phyloP scores from a whole-genome alignment of 2,113 vertebrate genomes.

The Bettongia penicillata region DNA sequence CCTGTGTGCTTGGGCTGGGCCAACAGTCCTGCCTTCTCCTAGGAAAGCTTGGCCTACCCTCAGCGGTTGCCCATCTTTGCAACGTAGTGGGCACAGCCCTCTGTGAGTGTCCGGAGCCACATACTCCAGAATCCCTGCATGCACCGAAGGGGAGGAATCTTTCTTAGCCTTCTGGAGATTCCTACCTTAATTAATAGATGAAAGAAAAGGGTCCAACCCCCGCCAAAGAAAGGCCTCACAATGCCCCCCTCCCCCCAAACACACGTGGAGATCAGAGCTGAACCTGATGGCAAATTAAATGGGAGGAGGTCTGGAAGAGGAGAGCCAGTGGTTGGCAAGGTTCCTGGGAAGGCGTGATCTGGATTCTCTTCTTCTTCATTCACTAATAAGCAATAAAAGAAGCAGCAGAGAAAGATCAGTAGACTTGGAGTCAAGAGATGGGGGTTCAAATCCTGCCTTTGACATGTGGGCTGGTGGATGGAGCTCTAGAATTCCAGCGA shows the following conservation, averaged over 20 bases:
- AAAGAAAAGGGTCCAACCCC: slow-evolving; percentile 49
- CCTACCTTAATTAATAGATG: slow-evolving; percentile 69
- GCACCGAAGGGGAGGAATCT: slow-evolving; percentile 29
- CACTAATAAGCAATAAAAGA: no score
- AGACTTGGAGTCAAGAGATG: background rate
- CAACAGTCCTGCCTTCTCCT: background rate
- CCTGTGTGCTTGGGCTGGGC: background rate
- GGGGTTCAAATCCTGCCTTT: background rate
- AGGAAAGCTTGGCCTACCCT: slow-evolving; percentile 52
- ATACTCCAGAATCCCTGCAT: slow-evolving; percentile 61
- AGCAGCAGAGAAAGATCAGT: background rate
- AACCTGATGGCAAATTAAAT: slow-evolving; percentile 11
- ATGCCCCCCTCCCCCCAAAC: slow-evolving; percentile 55
- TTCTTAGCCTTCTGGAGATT: slow-evolving; percentile 67
- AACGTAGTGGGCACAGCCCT: slow-evolving; percentile 2
- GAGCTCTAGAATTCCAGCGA: background rate
- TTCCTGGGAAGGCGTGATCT: background rate
- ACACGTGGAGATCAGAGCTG: slow-evolving; percentile 37
- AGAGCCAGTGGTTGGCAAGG: background rate
- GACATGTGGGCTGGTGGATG: no score
- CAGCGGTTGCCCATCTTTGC: slow-evolving; percentile 33
- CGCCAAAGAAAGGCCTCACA: slow-evolving; percentile 36
- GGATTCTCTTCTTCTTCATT: no score
- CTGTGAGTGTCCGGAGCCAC: slow-evolving; percentile 55
- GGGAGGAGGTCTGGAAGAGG: background rate